Conservation (phyloP, 1,140 invertebrate species). For the Drosophila jambulina region DNA sequence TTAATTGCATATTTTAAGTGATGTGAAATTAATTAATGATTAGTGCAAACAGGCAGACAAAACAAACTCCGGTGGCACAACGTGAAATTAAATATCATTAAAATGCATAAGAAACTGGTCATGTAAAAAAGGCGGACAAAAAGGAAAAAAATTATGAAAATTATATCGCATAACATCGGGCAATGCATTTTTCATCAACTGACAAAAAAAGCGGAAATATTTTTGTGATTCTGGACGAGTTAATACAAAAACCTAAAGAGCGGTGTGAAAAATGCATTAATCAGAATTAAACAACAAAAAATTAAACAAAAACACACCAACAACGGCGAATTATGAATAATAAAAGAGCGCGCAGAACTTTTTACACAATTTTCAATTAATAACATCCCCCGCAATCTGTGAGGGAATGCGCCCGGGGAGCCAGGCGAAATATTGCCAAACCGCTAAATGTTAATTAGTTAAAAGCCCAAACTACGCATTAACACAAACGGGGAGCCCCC, state of each 20-base stretch:
- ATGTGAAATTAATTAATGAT: slow-evolving; percentile 82
- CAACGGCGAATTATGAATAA: slow-evolving; percentile 68
- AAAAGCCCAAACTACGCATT: slow-evolving; percentile 76
- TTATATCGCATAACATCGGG: slow-evolving; percentile 59
- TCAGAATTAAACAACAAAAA: slow-evolving; percentile 59
- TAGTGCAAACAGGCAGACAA: slow-evolving; percentile 68
- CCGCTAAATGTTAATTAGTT: slow-evolving; percentile 84
- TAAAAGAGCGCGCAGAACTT: slow-evolving; percentile 63
- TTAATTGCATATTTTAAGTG: slow-evolving; percentile 78
- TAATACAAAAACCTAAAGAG: slow-evolving; percentile 69
- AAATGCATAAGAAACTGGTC: slow-evolving; percentile 67
- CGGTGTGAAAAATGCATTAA: slow-evolving; percentile 80
- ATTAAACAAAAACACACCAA: slow-evolving; percentile 27
- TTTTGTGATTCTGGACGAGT: slow-evolving; percentile 74
- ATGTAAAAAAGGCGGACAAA: slow-evolving; percentile 41
- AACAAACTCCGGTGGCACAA: slow-evolving; percentile 50
- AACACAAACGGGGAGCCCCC: slow-evolving; percentile 41
- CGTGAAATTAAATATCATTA: slow-evolving; percentile 80
- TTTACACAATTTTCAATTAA: slow-evolving; percentile 82
- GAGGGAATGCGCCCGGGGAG: slow-evolving; percentile 29
- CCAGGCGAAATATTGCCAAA: slow-evolving; percentile 58
- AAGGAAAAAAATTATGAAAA: slow-evolving; percentile 43
- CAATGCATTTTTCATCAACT: slow-evolving; percentile 78
- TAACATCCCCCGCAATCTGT: slow-evolving; percentile 49
- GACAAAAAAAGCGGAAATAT: slow-evolving; percentile 66